Conservation (phyloP, 2,888 invertebrate species). For the Agrochola lota region DNA sequence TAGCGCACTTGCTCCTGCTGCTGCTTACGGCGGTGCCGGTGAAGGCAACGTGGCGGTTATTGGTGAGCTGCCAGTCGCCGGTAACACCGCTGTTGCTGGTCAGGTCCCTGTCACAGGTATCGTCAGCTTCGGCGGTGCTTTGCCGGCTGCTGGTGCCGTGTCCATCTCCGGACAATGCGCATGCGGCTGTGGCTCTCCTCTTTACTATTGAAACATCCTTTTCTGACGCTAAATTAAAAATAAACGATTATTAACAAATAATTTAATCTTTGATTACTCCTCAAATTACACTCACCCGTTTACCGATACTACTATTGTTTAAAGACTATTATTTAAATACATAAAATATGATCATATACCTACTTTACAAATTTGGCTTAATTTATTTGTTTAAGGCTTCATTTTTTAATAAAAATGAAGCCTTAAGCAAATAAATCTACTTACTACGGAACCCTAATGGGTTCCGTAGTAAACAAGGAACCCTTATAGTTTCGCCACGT, state of each 20-base stretch:
- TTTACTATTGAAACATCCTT: not conserved
- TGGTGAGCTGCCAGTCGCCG: constrained; percentile 65
- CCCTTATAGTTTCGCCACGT: too few species aligned
- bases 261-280: not conserved
- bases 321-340: too few species aligned
- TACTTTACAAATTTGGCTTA: too few species aligned
- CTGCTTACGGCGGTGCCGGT: constrained; percentile 56
- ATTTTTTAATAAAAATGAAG: too few species aligned
- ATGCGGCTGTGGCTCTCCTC: constrained; percentile 39
- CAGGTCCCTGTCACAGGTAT: constrained; percentile 71
- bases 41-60: constrained; percentile 71
- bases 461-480: too few species aligned
- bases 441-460: too few species aligned
- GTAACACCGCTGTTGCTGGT: constrained; percentile 52
- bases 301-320: too few species aligned
- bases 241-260: not conserved
- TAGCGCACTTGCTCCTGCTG: not conserved
- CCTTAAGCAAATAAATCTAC: too few species aligned
- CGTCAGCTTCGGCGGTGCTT: constrained; percentile 51
- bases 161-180: constrained; percentile 45
- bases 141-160: constrained; percentile 52
- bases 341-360: too few species aligned
- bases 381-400: too few species aligned
- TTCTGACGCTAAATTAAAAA: not conserved
- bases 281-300: too few species aligned